These are phyloP conservation scores for Helostoma temminkii DNA, from an alignment of 2,797 vertebrate genomes.

Conservation along the genomic window DNA sequence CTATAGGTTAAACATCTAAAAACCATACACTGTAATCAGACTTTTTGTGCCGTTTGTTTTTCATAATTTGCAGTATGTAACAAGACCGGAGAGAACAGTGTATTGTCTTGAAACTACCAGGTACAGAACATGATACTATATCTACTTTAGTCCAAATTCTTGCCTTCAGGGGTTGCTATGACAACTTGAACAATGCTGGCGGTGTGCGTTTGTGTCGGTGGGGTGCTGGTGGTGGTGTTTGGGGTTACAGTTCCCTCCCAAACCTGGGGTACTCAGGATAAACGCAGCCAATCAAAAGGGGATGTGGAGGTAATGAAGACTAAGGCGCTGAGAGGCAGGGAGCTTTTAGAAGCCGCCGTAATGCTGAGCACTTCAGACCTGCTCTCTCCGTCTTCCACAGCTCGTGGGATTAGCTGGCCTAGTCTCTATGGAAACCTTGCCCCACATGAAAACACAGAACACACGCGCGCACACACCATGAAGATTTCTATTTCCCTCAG, in stretches of 20 bases:
- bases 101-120: conserved; percentile 38
- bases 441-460: conserved; percentile 63
- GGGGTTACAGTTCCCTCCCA: conserved; percentile 59
- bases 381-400: conserved; percentile 73
- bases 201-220: conserved; percentile 13
- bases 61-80: not conserved
- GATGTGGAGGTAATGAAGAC: conserved; percentile 84
- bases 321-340: conserved; percentile 75
- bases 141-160: conserved; percentile 44
- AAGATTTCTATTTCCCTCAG: conserved; percentile 69
- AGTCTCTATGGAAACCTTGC: conserved; percentile 86
- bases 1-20: conserved; percentile 17
- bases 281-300: conserved; percentile 84
- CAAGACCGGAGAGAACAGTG: not conserved
- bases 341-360: conserved; percentile 74
- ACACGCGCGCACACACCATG: conserved; percentile 14
- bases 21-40: conserved; percentile 18
- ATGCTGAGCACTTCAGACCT: conserved; percentile 77
- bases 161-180: conserved; percentile 72
- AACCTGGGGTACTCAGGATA: conserved; percentile 79
- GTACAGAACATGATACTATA: conserved; percentile 42
- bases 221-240: not conserved
- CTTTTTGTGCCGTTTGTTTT: not conserved
- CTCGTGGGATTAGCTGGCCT: conserved; percentile 79
- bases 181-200: conserved; percentile 56